A percentile compares a stretch with the other conserved stretches of the same genome.
These are phyloP conservation scores for Ceratina australensis DNA, from an alignment of 1,140 invertebrate genomes.

Conservation along the genomic window DNA sequence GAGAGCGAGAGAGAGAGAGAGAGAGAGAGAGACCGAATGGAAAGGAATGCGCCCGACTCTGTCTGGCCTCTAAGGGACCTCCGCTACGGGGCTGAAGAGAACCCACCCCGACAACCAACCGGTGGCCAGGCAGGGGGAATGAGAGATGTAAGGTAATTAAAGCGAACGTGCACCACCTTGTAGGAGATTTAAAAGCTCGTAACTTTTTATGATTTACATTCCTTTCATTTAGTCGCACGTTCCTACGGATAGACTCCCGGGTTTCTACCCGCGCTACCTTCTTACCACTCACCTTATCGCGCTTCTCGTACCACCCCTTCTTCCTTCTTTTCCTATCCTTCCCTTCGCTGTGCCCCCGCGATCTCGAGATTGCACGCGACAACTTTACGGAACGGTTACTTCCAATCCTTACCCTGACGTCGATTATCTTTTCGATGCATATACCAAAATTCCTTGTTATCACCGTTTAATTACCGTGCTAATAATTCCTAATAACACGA, in stretches of 20 bases:
- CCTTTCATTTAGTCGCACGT: constrained; percentile 79
- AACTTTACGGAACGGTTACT: constrained; percentile 54
- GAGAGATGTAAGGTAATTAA: constrained; percentile 80
- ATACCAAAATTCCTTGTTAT: too few species aligned
- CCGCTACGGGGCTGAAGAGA: constrained; percentile 24
- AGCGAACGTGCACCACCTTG: constrained; percentile 79
- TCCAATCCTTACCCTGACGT: too few species aligned
- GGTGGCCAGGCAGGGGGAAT: constrained; percentile 67
- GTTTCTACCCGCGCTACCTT: constrained; percentile 34
- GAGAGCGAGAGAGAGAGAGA: constrained; percentile 33
- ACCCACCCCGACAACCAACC: constrained; percentile 17
- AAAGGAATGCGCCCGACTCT: constrained; percentile 16
- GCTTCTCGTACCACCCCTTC: constrained; percentile 5
- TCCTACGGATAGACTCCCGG: constrained; percentile 72
- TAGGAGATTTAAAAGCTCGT: constrained; percentile 80
- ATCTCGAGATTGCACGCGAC: constrained; percentile 64
- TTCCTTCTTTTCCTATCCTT: constrained; percentile 15
- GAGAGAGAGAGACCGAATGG: constrained; percentile 25
- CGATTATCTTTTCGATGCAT: too few species aligned
- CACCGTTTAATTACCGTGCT: too few species aligned
- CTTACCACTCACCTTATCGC: constrained; percentile 41
- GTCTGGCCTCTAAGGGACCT: constrained; percentile 24
- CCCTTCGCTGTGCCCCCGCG: constrained; percentile 62
- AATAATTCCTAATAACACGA: too few species aligned
- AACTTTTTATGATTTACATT: constrained; percentile 81